Base-by-base conservation (phyloP, 1,140 invertebrate species). In the Drosophila tsacasi region DNA sequence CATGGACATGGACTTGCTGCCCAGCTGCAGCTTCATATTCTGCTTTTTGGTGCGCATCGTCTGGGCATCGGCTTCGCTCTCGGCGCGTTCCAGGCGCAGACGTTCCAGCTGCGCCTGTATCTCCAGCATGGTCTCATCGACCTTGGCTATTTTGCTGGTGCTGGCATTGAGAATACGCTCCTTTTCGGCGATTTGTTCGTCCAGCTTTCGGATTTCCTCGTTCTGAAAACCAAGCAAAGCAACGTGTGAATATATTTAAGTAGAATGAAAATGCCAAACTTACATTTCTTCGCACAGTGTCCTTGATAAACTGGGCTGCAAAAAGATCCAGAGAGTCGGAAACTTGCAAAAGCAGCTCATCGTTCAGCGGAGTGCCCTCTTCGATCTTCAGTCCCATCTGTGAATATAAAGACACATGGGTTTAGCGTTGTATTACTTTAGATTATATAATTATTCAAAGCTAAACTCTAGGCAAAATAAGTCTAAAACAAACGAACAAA, bases 91-190 rank as follows among this genome's bases (percentile, higher is more conserved):
- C 60, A 93, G 83, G 8, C 92, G 92, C 37, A 95, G 76, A 7
- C 94, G 93, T 23, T 95, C 93, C 47, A 96, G 91, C 87, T 96
- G 94, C 5, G 93, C 93, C 83, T 96, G 96, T 32, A 97, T 85
- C 32, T 94, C 94, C 39, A 95, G 94, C 59, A 97, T 90, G 86
- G 96, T 95, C 79, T 95, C 90, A 58, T 93, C 90, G 7, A 93
- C 79, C 77, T 92, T 74, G 12, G 91, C 92, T 47, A 93, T 94
- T 76, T 94, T 94, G 89, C 94, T 84, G 37, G 93, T 90, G 84
- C 91, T 92, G 3, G 77, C 87, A 69, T 93, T 90, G 9, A 93
- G 76, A 52, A 93, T 85, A 30, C 65, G 71, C 46, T 93, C 92
- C 47, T 93, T 93, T 59, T 92, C 90, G 3, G 77, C 79, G 3